phyloP scores from a whole-genome alignment of 2,888 invertebrate species.

The Zygaena filipendulae region DNA sequence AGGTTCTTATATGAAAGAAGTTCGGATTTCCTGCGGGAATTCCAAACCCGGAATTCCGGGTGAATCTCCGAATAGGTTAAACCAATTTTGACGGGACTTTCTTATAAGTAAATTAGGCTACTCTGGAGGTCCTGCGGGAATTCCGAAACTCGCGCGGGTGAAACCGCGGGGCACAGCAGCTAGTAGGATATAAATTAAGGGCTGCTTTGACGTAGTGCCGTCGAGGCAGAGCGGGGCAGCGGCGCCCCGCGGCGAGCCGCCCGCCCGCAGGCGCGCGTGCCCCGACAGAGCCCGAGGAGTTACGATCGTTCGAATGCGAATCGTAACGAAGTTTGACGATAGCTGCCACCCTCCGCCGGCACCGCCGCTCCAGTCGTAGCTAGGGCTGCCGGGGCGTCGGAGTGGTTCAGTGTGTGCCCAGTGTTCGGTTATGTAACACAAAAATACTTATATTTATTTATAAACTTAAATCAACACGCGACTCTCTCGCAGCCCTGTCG shows the following conservation, averaged over 20 bases:
- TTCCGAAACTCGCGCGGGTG: no score
- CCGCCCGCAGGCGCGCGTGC: slow-evolving; percentile 63
- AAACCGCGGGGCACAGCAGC: no score
- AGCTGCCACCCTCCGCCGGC: slow-evolving; percentile 57
- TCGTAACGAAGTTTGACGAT: slow-evolving; percentile 63
- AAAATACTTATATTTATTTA: slow-evolving; percentile 62
- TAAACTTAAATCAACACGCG: slow-evolving; percentile 37
- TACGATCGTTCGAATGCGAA: slow-evolving; percentile 60
- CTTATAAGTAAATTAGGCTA: no score
- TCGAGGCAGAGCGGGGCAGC: slow-evolving; percentile 37
- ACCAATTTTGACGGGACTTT: no score
- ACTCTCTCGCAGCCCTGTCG: slow-evolving; percentile 20
- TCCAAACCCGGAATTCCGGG: no score
- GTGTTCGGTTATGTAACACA: slow-evolving; percentile 63
- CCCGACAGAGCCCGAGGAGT: slow-evolving; percentile 58
- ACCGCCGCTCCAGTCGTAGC: slow-evolving; percentile 63
- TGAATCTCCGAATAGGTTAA: no score
- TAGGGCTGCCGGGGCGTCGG: slow-evolving; percentile 60
- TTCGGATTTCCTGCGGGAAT: no score
- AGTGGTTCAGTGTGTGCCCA: slow-evolving; percentile 45
- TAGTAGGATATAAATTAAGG: slow-evolving; percentile 44
- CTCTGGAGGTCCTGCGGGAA: no score
- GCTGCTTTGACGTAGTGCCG: slow-evolving; percentile 35
- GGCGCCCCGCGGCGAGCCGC: slow-evolving; percentile 35
- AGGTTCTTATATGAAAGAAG: no score